Percentiles rank a stretch among this genome's conserved stretches.
These are phyloP conservation scores for Erebia epiphron DNA, from an alignment of 2,888 invertebrate species.

Conservation along the genomic window DNA sequence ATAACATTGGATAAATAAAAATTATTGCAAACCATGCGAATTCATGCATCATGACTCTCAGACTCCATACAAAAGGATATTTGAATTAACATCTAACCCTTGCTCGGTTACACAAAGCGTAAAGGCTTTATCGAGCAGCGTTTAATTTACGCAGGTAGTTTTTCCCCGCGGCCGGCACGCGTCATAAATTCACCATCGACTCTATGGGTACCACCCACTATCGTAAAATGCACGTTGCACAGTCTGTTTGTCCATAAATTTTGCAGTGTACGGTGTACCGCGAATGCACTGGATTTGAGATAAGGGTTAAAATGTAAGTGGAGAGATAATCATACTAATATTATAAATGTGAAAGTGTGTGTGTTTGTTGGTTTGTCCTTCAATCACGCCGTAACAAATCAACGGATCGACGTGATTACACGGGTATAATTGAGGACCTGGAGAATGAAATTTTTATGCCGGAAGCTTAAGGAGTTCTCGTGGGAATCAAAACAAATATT, in stretches of 20 bases:
- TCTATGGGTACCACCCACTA: constrained; percentile 41
- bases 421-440: too few relatives aligned
- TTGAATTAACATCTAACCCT: constrained; percentile 12
- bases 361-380: too few relatives aligned
- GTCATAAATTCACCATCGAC: constrained; percentile 45
- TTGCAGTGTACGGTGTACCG: constrained; percentile 25
- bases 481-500: too few relatives aligned
- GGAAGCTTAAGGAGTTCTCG: too few relatives aligned
- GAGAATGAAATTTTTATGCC: too few relatives aligned
- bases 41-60: not conserved
- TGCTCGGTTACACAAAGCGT: constrained; percentile 14
- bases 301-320: constrained; percentile 21
- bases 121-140: constrained; percentile 30
- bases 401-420: too few relatives aligned
- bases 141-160: constrained; percentile 37
- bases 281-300: constrained; percentile 20
- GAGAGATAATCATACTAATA: not conserved
- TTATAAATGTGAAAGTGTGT: too few relatives aligned
- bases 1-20: too few relatives aligned
- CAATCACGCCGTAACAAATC: too few relatives aligned
- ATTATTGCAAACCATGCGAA: not conserved
- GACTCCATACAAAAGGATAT: not conserved
- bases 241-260: constrained; percentile 45
- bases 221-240: constrained; percentile 50
- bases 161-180: constrained; percentile 40